These are phyloP conservation scores for Merodon equestris DNA, from an alignment of 2,888 invertebrate genomes.

Conservation along the genomic window DNA sequence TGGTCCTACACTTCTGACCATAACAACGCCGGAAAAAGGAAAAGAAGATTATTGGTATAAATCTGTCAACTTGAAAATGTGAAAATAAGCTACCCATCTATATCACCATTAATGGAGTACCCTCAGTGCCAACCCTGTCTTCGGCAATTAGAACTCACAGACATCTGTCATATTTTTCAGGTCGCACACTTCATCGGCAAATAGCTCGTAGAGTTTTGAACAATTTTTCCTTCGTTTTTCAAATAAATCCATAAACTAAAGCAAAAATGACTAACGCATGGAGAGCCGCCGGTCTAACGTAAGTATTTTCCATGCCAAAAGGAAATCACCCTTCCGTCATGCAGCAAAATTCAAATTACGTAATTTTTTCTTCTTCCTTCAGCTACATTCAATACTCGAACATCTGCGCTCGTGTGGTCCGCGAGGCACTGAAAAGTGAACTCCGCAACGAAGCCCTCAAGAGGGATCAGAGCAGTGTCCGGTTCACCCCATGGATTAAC, in stretches of 20 bases:
- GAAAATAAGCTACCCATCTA: conserved; percentile 19
- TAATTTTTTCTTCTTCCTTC: conserved; percentile 43
- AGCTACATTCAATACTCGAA: conserved; percentile 98
- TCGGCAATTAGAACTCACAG: neutral
- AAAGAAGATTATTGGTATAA: neutral
- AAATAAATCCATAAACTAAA: conserved; percentile 32
- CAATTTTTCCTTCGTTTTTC: conserved; percentile 18
- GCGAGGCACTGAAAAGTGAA: conserved; percentile 89
- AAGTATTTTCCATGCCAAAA: conserved; percentile 76
- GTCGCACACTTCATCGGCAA: conserved; percentile 31
- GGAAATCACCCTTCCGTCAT: neutral
- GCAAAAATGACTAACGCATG: conserved; percentile 85
- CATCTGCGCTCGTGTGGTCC: conserved; percentile 91
- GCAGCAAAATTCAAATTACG: conserved; percentile 40
- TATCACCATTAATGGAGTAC: neutral
- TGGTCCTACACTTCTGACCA: too few relatives aligned
- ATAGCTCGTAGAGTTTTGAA: conserved; percentile 11
- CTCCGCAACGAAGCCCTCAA: conserved; percentile 86
- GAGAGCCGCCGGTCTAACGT: conserved; percentile 92
- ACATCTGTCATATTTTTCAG: conserved; percentile 43
- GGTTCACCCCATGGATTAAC: conserved; percentile 92
- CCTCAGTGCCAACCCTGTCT: conserved; percentile 32
- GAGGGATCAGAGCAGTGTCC: conserved; percentile 87
- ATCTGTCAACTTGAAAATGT: neutral
- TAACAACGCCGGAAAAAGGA: too few relatives aligned